Percentiles rank a stretch among this genome's conserved stretches.
Evolutionary conservation across 2,113 vertebrate species (phyloP).

Genomic region (Cathartes aura): DNA sequence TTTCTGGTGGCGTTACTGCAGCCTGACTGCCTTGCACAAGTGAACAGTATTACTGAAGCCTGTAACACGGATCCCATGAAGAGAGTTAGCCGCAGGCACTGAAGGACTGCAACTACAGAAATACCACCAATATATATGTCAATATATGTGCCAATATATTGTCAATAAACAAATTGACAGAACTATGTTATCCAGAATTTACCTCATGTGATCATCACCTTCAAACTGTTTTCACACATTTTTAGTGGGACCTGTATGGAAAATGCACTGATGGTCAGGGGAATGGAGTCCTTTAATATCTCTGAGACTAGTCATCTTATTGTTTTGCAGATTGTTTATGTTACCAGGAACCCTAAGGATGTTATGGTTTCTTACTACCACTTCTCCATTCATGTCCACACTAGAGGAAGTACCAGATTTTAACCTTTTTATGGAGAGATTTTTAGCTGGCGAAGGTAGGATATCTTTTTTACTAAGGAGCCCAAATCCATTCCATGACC

Average conservation of each 20-base stretch:
- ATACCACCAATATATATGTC: neutral
- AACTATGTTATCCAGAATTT: neutral
- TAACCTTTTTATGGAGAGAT: constrained; percentile 68
- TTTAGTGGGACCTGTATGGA: neutral
- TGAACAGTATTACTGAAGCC: neutral
- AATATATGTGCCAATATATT: no score
- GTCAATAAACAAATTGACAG: neutral
- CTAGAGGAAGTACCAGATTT: constrained; percentile 54
- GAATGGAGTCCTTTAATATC: neutral
- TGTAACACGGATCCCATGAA: neutral
- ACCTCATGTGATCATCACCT: no score
- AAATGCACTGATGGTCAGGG: neutral
- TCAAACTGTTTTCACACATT: neutral
- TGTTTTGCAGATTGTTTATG: constrained; percentile 72
- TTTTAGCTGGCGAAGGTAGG: constrained; percentile 67
- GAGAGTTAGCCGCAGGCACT: neutral
- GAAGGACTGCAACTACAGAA: neutral
- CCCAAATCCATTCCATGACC: neutral
- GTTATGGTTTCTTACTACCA: constrained; percentile 74
- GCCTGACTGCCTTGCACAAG: neutral
- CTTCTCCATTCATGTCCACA: neutral
- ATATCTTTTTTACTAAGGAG: neutral
- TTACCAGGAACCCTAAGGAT: constrained; percentile 82
- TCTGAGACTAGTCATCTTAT: neutral
- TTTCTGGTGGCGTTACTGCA: neutral